Evolutionary conservation across 2,888 invertebrate genomes (phyloP), one percentile per base, ranked within the genome.

Genomic region (Lottia gigantea): DNA sequence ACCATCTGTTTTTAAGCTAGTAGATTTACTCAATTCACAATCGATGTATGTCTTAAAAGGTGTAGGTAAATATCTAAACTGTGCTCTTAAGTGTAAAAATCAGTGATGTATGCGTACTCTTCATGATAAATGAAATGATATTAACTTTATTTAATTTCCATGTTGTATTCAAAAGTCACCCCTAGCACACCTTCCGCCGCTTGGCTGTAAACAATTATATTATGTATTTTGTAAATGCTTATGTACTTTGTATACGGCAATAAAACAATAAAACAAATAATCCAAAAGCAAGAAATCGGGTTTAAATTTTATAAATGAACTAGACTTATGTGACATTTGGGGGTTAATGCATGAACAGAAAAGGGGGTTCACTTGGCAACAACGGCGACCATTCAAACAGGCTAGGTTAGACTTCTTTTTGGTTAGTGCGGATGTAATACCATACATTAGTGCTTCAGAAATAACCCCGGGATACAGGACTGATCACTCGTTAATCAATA

Each of bases 381-480:
- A 62, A n/a, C 61, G n/a, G 31, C 62, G 55, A n/a, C 70, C 71
- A 11, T 1, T 71, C 16, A 67, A 71, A 49, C 55, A 71, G 11
- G 31, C 55, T 40, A 71, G 11, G 31, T 45, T 40, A 67, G 67
- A 49, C 61, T 67, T 8, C 45, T 71, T 71, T 64, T 46, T 70
- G 26, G 46, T 66, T 16, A 66, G 62, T 31, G 40, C 6, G 40
- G 40, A 40, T 40, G 40, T 40, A 40, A 40, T 40, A 40, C 40
- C 40, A 40, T 31, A 40, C 12, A 16, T 70, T 23, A n/a, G n/a
- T 16, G 31, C 55, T 31, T 15, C 19, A n/a, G 61, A n/a, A 31
- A 70, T 70, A 8, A 23, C 40, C 61, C 61, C 70, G 46, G 62
- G 70, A 6, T 70, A 62, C 26, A 55, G 31, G n/a, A 66, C 70